Percentiles rank a stretch among this genome's conserved stretches.
These are phyloP conservation scores for Monodelphis domestica DNA, from an alignment of 2,797 vertebrate species.

Conservation along the genomic window DNA sequence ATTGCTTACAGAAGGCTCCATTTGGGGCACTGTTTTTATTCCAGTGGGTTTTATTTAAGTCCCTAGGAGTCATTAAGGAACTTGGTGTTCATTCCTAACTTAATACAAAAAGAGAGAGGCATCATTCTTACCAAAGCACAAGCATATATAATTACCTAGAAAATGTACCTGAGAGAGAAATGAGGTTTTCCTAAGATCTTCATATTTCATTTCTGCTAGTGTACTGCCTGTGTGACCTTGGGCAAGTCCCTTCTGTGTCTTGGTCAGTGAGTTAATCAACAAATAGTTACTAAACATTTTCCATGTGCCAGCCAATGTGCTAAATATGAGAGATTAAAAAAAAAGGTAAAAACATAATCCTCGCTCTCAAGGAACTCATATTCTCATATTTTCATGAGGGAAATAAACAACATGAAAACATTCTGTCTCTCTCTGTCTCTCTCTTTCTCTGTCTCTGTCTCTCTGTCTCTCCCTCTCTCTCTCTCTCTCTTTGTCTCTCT, in stretches of 20 bases:
- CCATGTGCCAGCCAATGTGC: neutral
- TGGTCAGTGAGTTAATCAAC: neutral
- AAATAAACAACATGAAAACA: neutral
- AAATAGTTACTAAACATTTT: neutral
- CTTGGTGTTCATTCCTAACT: conserved; percentile 40
- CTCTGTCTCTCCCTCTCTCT: too few relatives aligned
- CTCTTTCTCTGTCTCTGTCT: too few relatives aligned
- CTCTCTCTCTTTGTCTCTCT: too few relatives aligned
- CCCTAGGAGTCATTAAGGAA: conserved; percentile 28
- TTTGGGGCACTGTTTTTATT: conserved; percentile 45
- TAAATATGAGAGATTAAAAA: neutral
- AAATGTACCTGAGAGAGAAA: neutral
- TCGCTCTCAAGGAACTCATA: neutral
- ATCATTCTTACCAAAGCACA: conserved; percentile 35
- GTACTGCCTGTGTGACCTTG: neutral
- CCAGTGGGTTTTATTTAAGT: conserved; percentile 41
- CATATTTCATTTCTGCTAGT: neutral
- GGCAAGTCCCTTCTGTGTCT: neutral
- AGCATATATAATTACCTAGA: neutral
- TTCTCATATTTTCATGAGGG: neutral
- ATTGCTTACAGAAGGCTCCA: conserved; percentile 56
- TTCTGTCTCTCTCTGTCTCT: too few relatives aligned
- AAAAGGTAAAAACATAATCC: neutral
- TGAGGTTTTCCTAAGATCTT: neutral
- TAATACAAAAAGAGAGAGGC: neutral